Evolutionary conservation across 92 coral and sea anemone species (phyloP), one percentile per base, ranked within the genome.

Genomic region (Blastomussa wellsi): DNA sequence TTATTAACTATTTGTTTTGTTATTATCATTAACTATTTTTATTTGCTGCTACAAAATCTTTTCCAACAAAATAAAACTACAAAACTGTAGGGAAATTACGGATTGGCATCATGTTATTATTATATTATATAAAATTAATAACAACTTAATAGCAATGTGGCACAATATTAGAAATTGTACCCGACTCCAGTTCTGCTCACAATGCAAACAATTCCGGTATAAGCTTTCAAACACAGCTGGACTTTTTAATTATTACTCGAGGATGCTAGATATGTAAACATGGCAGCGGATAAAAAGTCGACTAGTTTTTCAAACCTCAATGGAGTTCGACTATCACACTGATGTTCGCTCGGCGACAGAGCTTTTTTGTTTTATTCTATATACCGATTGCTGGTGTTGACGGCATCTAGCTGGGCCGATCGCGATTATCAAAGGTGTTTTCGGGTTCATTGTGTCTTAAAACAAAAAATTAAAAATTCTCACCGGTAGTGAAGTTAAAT

Each of bases 401-500:
- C 31, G 42, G 37, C 11, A 68, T 33, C 14, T 37, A 38, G n/a
- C n/a, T n/a, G n/a, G 37, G 48, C 38, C 10, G 67, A 19, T 51
- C 20, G 69, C 68, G 69, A 31, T 77, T 26, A 51, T 20, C 2
- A 36, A 75, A 44, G 65, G 36, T 75, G 79, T 75, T 24, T 29
- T 36, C 52, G n/a, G 84, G 16, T 41, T 41, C 38, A 38, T 60
- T 52, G 2, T 55, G 8, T 26, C 31, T 36, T 52, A 73, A 33
- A 32, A 42, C 42, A 28, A 44, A 19, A 19, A 32, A 77, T 24
- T 38, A 77, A 11, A 78, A 57, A 48, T 22, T 19, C 87, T 74
- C 75, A 95, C 98, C 89, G 98, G 94, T 74, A 95, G 83, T 17
- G 88, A 86, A 17, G 89, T 81, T 48, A 96, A 83, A 70, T 82